Percentiles rank a stretch among this genome's conserved stretches.
Evolutionary conservation across 2,113 vertebrate genomes (phyloP).

Genomic region (Oncorhynchus keta): DNA sequence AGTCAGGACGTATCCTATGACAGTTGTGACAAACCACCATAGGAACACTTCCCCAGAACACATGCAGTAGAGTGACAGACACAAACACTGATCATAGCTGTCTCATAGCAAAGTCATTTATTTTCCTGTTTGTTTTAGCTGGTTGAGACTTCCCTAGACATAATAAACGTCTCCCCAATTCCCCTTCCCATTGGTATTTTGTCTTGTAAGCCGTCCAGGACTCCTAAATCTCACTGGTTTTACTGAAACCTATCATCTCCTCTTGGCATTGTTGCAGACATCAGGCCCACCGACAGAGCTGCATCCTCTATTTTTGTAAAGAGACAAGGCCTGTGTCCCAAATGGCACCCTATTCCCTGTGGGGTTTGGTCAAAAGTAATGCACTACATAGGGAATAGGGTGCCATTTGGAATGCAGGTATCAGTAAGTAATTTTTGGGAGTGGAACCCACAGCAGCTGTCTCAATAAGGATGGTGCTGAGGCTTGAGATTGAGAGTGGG

Average conservation of each 20-base stretch:
- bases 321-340: background rate
- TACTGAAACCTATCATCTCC: constrained; percentile 68
- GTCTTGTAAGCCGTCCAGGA: constrained; percentile 50
- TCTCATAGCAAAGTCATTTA: constrained; percentile 43
- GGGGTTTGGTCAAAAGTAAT: too few relatives aligned
- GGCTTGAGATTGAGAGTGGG: too few relatives aligned
- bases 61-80: constrained; percentile 16
- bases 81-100: background rate
- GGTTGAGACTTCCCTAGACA: constrained; percentile 53
- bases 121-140: constrained; percentile 67
- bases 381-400: too few relatives aligned
- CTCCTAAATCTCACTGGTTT: constrained; percentile 68
- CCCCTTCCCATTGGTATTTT: constrained; percentile 59
- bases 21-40: constrained; percentile 24
- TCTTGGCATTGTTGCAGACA: constrained; percentile 60
- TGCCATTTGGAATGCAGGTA: background rate
- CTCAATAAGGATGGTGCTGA: constrained; percentile 35
- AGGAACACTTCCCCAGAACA: constrained; percentile 42
- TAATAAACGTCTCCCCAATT: constrained; percentile 55
- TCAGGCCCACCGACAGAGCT: constrained; percentile 24
- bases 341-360: too few relatives aligned
- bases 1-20: constrained; percentile 2
- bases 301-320: constrained; percentile 8
- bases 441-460: constrained; percentile 62
- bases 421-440: constrained; percentile 46